Evolutionary conservation across 2,113 vertebrate species (phyloP), one percentile per base, ranked within the genome.

Genomic region (Amphilophus citrinellus): DNA sequence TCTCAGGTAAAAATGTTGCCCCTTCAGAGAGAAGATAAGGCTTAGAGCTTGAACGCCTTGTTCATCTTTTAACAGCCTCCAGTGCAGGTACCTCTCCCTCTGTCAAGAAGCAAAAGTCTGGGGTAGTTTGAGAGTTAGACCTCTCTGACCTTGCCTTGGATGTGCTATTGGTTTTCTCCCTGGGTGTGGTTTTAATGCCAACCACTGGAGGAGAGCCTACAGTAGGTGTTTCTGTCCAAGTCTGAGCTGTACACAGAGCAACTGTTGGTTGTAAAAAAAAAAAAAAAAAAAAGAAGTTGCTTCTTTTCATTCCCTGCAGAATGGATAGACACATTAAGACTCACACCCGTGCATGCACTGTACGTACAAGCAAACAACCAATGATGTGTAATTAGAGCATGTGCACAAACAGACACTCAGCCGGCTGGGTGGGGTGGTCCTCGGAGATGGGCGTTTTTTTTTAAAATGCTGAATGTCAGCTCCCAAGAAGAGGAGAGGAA

Each of bases 141-240:
- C 60, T 84, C 42, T 61, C 39, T 44, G 65, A 80, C 81, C 76
- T 57, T 22, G 59, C 60, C 71, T 68, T 27, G 65, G 77, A 79
- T 66, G 79, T 82, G 83, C 88, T 84, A 44, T 89, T 86, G 84
- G 76, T 80, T 78, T 94, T 93, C 94, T 91, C 89, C 75, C 42
- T 81, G 91, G 88, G 88, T 95, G 84, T 94, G 94, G 89, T 88
- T 94, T 94, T 82, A 80, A 77, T 85, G 85, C 87, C 87, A 91
- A 90, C 91, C 88, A 77, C 93, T 66, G 81, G 77, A 90, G 81
- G 86, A 84, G 88, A 82, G 90, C 32, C 80, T 61, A 87, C 91
- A 88, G 83, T 80, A 92, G 84, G 86, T 94, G 87, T 93, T 58
- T 18, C 76, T 90, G 84, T 92, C 58, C 88, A 89, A 61, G 89